Percentiles rank a stretch among this genome's conserved stretches.
These are phyloP conservation scores for Atrina japonica DNA, from an alignment of 2,888 invertebrate genomes.

Conservation along the genomic window DNA sequence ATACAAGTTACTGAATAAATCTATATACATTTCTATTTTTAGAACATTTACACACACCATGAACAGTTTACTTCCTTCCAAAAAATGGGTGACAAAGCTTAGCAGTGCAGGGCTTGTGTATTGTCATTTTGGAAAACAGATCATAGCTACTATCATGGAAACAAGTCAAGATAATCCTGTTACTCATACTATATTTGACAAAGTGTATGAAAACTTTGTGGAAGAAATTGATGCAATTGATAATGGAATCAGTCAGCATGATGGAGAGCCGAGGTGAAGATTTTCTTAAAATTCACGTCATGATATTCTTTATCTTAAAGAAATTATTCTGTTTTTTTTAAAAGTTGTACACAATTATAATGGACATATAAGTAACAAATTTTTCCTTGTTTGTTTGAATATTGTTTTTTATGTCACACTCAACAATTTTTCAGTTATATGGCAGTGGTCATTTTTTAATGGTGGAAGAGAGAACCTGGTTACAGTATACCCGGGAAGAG, in stretches of 20 bases:
- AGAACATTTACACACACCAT: slow-evolving; percentile 81
- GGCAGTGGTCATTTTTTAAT: too few species aligned
- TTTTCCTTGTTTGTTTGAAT: too few species aligned
- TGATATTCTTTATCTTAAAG: too few species aligned
- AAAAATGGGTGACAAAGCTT: slow-evolving; percentile 84
- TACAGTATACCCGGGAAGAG: too few species aligned
- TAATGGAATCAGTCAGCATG: slow-evolving; percentile 94
- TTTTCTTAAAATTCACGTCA: not conserved
- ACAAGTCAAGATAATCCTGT: slow-evolving; percentile 56
- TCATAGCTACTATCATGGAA: slow-evolving; percentile 80
- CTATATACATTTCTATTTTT: slow-evolving; percentile 47
- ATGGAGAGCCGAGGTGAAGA: slow-evolving; percentile 82
- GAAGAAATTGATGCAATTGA: slow-evolving; percentile 98
- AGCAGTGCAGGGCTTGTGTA: slow-evolving; percentile 98
- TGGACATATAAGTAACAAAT: too few species aligned
- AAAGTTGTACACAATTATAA: not conserved
- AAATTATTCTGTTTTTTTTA: too few species aligned
- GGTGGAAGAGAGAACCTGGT: too few species aligned
- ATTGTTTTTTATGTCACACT: too few species aligned
- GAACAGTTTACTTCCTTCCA: slow-evolving; percentile 73
- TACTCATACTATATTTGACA: slow-evolving; percentile 80
- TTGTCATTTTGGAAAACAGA: slow-evolving; percentile 91
- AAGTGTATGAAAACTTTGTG: slow-evolving; percentile 92
- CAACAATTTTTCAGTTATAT: too few species aligned
- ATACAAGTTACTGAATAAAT: not conserved